Conservation (phyloP, 2,888 invertebrate genomes). For the Pterostichus madidus region DNA sequence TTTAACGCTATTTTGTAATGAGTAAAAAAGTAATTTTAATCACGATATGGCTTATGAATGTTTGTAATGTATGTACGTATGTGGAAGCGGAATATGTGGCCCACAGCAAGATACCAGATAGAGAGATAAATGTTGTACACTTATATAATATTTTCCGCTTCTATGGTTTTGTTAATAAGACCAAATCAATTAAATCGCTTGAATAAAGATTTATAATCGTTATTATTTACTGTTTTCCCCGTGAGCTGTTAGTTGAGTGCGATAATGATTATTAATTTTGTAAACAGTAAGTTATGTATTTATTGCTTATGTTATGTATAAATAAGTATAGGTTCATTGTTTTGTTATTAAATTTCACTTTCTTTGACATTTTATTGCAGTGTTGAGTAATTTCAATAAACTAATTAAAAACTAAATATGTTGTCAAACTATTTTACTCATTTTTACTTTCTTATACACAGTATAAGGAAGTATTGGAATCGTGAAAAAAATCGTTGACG, state of each 20-base stretch:
- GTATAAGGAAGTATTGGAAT: no score
- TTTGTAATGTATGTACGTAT: neutral
- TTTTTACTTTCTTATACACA: no score
- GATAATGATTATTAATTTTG: slow-evolving; percentile 4
- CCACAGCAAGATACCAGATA: slow-evolving; percentile 10
- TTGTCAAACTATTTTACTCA: no score
- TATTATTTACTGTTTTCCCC: slow-evolving; percentile 40
- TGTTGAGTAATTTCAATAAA: neutral
- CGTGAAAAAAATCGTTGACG: no score
- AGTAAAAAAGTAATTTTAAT: slow-evolving; percentile 11
- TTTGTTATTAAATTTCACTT: neutral
- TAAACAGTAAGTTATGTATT: neutral
- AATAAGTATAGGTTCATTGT: neutral
- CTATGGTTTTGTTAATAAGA: slow-evolving; percentile 23
- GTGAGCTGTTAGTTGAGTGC: slow-evolving; percentile 3
- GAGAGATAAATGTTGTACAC: slow-evolving; percentile 7
- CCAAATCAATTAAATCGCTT: slow-evolving; percentile 46
- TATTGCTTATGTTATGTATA: neutral
- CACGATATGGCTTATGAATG: neutral
- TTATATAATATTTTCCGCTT: slow-evolving; percentile 44
- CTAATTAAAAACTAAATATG: no score
- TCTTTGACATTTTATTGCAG: neutral
- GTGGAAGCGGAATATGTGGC: slow-evolving; percentile 2
- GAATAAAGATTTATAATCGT: slow-evolving; percentile 36
- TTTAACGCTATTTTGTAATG: slow-evolving; percentile 25